Evolutionary conservation across 30 jellyfish, hydroid and myxozoan species (phyloP), one percentile per base, ranked within the genome.

Genomic region (Sanderia malayensis): DNA sequence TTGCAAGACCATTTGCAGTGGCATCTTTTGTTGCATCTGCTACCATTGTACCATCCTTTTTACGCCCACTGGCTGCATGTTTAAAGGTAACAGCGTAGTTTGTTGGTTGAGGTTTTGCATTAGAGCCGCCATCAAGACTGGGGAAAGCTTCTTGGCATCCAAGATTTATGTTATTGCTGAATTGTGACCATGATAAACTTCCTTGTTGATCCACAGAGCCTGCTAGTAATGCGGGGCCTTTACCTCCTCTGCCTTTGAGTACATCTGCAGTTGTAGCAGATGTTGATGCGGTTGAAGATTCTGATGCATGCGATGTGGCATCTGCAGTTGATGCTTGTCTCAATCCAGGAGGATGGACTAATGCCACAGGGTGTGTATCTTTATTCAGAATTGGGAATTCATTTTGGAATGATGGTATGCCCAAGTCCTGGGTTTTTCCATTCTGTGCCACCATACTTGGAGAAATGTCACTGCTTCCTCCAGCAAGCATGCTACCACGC

Each of bases 1-100:
- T 41, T 19, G 8, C 27, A 19, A 4, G 24, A 24, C 58, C 49
- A 13, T 55, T 28, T 44, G 80, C 20, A 21, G 72, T 1, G 37
- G 19, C n/a, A n/a, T n/a, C n/a, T 18, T 31, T 20, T 80, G 80
- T 3, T 75, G 87, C 32, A 85, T 62, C 23, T n/a, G 23, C n/a
- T 45, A 11, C 33, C 37, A 11, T 23, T 8, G 67, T 75, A n/a
- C n/a, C n/a, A 11, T 28, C 55, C 28, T 60, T 25, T 25, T 60
- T 27, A 4, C 73, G 4, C 20, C 7, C 73, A 60, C 6, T 23
- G 19, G 52, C 18, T 17, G 47, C 20, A 27, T 19, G 8, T 49
- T 49, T 19, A 18, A 4, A 49, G 3, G 64, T 4, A 11, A 49
- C 27, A 49, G 25, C 27, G 8, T 4, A 19, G 18, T 49, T 3